Evolutionary conservation across 2,888 invertebrate genomes (phyloP).

Genomic region (Drosophila meridionalis): DNA sequence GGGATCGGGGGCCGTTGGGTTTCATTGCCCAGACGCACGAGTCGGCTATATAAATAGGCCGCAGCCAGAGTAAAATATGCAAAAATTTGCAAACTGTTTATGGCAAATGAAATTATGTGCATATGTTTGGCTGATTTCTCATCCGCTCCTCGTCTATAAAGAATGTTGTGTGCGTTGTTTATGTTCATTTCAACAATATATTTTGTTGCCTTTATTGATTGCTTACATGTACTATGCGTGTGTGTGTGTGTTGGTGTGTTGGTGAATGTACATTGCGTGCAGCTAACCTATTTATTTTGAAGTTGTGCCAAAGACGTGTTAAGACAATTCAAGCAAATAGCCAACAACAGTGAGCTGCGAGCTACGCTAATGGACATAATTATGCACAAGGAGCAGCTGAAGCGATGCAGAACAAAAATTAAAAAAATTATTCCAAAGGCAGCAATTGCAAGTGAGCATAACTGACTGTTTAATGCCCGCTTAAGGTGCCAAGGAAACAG

Average conservation of each 20-base stretch:
- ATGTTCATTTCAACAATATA: conserved; percentile 26
- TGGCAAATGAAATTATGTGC: conserved; percentile 57
- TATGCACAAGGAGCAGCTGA: conserved; percentile 46
- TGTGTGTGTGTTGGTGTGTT: conserved; percentile 2
- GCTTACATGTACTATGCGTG: conserved; percentile 20
- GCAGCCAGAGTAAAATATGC: conserved; percentile 40
- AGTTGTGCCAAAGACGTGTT: conserved; percentile 62
- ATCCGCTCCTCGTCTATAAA: conserved; percentile 14
- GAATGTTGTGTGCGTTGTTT: conserved; percentile 38
- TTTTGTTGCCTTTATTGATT: conserved; percentile 42
- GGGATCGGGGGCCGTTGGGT: not conserved
- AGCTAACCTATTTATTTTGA: conserved; percentile 58
- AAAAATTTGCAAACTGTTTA: conserved; percentile 51
- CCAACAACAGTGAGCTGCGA: conserved; percentile 48
- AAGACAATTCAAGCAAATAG: conserved; percentile 61
- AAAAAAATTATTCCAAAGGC: not conserved
- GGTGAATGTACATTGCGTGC: conserved; percentile 48
- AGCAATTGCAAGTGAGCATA: not conserved
- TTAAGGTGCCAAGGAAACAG: not conserved
- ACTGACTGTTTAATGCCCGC: not conserved
- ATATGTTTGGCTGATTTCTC: conserved; percentile 46
- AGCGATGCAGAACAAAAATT: conserved; percentile 13
- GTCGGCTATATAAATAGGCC: conserved; percentile 40
- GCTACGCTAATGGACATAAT: conserved; percentile 68
- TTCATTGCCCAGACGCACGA: conserved; percentile 16